These are phyloP conservation scores for Umimayanthus chanpuru DNA, from an alignment of 92 coral and sea anemone genomes.

Conservation along the genomic window DNA sequence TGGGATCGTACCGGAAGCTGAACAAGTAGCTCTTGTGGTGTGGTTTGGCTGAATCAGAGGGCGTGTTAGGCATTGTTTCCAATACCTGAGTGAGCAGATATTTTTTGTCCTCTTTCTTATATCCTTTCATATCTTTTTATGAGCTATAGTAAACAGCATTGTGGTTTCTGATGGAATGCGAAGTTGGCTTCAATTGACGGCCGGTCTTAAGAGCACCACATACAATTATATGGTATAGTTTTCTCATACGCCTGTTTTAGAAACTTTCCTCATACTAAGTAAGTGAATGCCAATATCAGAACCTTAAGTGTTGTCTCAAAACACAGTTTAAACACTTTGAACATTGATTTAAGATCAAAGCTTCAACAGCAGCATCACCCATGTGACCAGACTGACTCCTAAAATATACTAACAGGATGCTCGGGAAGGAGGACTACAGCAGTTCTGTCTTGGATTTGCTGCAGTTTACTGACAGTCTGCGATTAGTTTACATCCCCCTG, in stretches of 20 bases:
- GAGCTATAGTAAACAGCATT: background rate
- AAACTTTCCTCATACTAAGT: background rate
- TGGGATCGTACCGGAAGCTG: background rate
- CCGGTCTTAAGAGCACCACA: background rate
- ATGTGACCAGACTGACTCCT: too few species aligned
- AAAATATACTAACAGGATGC: background rate
- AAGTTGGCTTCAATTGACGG: background rate
- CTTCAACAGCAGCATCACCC: background rate
- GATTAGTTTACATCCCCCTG: constrained; percentile 8
- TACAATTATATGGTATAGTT: too few species aligned
- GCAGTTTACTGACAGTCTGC: constrained; percentile 20
- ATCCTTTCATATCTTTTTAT: background rate
- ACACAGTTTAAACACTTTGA: background rate
- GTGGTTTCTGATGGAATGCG: background rate
- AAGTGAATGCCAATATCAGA: background rate
- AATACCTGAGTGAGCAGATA: background rate
- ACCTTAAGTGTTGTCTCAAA: background rate
- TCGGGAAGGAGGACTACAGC: background rate
- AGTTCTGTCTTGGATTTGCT: constrained; percentile 18
- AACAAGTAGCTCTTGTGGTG: background rate
- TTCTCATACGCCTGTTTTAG: background rate
- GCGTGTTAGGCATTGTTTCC: background rate
- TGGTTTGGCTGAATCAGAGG: background rate
- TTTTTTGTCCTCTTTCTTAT: background rate
- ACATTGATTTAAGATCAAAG: background rate